phyloP scores from a whole-genome alignment of 2,797 vertebrate species.

The Spheniscus humboldti region DNA sequence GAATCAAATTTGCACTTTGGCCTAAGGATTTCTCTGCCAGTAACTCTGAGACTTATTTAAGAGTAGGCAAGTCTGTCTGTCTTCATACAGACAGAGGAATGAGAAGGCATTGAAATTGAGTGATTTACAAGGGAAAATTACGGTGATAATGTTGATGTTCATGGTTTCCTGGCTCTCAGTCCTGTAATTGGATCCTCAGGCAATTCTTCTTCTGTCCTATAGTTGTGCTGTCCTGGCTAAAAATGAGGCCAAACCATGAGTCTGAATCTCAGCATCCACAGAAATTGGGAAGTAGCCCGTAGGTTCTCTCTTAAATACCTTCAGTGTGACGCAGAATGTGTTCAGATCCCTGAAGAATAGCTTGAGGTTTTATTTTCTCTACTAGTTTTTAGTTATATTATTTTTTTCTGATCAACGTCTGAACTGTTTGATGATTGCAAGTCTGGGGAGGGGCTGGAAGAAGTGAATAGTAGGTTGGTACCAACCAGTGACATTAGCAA shows the following conservation, averaged over 20 bases:
- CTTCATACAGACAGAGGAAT: not conserved
- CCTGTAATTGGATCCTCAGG: not conserved
- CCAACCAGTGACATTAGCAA: not conserved
- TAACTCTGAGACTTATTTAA: not conserved
- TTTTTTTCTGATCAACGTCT: not conserved
- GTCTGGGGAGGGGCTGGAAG: not conserved
- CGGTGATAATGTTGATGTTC: not conserved
- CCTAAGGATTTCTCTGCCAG: not conserved
- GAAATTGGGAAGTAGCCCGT: not conserved
- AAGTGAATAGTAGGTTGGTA: not conserved
- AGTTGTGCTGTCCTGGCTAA: not conserved
- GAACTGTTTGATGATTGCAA: not conserved
- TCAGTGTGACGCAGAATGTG: not conserved
- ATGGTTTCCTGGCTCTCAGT: constrained; percentile 12
- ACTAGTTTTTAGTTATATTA: not conserved
- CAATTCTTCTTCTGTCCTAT: not conserved
- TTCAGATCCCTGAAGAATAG: not conserved
- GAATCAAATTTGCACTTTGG: not conserved
- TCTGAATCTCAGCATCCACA: not conserved
- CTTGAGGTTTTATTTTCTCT: not conserved
- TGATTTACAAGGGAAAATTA: not conserved
- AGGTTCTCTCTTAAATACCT: not conserved
- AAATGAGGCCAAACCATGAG: not conserved
- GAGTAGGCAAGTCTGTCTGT: not conserved
- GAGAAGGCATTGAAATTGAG: not conserved